Conservation (phyloP, 2,113 vertebrate species). For the Campylomormyrus tamandua region DNA sequence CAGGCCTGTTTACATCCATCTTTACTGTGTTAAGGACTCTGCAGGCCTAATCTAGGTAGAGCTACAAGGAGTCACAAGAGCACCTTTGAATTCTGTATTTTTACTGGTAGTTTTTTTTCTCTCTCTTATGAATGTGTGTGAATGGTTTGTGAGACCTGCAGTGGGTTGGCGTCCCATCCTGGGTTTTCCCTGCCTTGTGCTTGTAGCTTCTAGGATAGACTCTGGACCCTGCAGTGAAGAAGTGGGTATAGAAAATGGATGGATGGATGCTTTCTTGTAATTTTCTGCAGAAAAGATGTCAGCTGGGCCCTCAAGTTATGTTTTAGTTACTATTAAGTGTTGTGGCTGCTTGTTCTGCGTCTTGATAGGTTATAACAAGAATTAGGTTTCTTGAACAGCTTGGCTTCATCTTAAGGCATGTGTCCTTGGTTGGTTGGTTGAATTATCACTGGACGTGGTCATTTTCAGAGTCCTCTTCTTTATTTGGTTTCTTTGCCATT, state of each 20-base stretch:
- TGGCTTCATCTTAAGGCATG: background rate
- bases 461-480: background rate
- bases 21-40: background rate
- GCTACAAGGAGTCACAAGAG: background rate
- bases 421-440: background rate
- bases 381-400: background rate
- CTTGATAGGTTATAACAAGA: background rate
- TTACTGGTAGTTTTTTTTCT: background rate
- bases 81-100: background rate
- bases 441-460: background rate
- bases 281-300: background rate
- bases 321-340: background rate
- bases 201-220: background rate
- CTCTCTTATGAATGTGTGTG: background rate
- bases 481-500: background rate
- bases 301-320: background rate
- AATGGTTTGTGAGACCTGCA: background rate
- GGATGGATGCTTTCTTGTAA: background rate
- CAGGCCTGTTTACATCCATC: background rate
- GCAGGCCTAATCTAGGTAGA: background rate
- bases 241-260: background rate
- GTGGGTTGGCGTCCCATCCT: background rate
- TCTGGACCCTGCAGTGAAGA: background rate
- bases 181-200: background rate
- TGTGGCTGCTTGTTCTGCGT: background rate